Base-by-base conservation (phyloP, 2,888 invertebrate species). In the Lapara coniferarum region DNA sequence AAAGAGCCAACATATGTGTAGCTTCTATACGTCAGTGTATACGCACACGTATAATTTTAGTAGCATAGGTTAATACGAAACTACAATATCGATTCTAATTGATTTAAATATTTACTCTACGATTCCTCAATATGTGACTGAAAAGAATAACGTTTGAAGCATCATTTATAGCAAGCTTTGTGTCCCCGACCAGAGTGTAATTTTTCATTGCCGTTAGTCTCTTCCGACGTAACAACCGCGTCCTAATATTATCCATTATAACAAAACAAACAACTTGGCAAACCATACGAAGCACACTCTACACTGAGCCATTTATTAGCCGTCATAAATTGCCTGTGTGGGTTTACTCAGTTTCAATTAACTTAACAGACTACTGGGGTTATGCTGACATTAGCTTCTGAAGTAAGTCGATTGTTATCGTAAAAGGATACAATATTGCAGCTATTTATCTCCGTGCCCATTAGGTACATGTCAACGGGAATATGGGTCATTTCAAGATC, bases 301-400 rank as follows among this genome's bases (percentile, higher is more conserved):
- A 76, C 77, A 59, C 63, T 49, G 67, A 70, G 59, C 81, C 82
- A 82, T 85, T 85, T 84, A 82, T 82, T 82, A 84, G 83, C 82
- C 79, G 79, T 85, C 85, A 86, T 87, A 88, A 86, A 88, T 88
- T 85, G 87, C 80, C 80, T 82, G 78, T 80, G 84, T 69, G 81
- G 83, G 86, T 85, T 87, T 84, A 82, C 85, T 85, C 82, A 78
- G 84, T 84, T 84, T 86, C 87, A 88, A 88, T 85, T 75, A 77
- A 75, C 72, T 74, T 72, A 71, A 70, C 72, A 73, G 71, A 71
- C 77, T 77, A 80, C 77, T 80, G 77, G 77, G 77, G 75, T 77
- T 79, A 74, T 74, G 77, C 77, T 71, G 79, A 79, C 75, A 76
- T 77, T 75, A 75, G 73, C 75, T 76, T 75, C 73, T 74, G 69